Percentiles rank a stretch among this genome's conserved stretches.
Conservation (phyloP, 2,888 invertebrate genomes). For the Meiosimyza platycephala region DNA sequence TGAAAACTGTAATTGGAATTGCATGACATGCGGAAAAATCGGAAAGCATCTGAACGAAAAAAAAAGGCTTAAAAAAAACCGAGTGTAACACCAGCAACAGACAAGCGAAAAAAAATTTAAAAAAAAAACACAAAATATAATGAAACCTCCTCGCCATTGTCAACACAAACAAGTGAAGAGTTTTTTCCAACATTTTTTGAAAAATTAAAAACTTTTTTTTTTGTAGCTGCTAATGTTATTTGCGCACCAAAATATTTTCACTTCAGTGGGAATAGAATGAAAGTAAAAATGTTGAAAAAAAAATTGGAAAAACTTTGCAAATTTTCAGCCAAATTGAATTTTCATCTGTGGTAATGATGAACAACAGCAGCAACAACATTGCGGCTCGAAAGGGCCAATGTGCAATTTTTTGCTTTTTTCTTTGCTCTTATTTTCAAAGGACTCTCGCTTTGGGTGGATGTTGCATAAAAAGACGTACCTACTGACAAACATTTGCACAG, state of each 20-base stretch:
- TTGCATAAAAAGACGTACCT: not conserved
- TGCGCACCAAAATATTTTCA: not conserved
- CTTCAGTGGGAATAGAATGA: not conserved
- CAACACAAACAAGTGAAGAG: conserved; percentile 5
- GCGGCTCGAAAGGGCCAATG: no score
- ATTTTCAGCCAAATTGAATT: conserved; percentile 51
- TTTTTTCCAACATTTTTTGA: not conserved
- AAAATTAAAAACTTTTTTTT: no score
- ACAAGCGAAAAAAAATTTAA: conserved; percentile 4
- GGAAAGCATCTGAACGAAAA: not conserved
- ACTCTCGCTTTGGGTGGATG: not conserved
- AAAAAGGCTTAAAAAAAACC: not conserved
- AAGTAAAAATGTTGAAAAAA: not conserved
- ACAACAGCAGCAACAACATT: conserved; percentile 18
- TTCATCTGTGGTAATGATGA: conserved; percentile 47
- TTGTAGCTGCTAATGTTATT: no score
- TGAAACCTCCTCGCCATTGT: not conserved
- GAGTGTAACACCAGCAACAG: not conserved
- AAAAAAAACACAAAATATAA: conserved; percentile 4
- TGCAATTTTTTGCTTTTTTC: not conserved
- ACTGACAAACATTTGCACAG: not conserved
- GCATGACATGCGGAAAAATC: conserved; percentile 23
- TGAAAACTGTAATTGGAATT: conserved; percentile 34
- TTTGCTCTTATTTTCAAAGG: not conserved
- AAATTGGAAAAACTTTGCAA: conserved; percentile 37